Evolutionary conservation across 2,797 vertebrate genomes (phyloP).

Genomic region (Huso huso): DNA sequence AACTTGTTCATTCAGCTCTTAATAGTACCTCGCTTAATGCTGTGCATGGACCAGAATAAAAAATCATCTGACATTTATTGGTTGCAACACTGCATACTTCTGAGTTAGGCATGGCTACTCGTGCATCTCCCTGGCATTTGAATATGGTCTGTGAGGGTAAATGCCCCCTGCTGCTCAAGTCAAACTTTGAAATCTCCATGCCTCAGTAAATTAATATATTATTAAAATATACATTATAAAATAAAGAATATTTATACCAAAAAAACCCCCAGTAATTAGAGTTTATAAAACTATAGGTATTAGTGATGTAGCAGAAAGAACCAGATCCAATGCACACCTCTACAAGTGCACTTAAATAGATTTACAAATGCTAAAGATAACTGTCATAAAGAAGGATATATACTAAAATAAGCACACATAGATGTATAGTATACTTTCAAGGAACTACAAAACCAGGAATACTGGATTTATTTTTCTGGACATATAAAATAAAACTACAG

Average conservation of each 20-base stretch:
- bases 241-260: too few relatives aligned
- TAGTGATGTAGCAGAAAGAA: background rate
- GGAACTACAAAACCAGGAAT: too few relatives aligned
- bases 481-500: too few relatives aligned
- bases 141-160: slow-evolving; percentile 20
- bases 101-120: slow-evolving; percentile 5
- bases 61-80: slow-evolving; percentile 21
- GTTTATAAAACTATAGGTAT: too few relatives aligned
- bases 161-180: slow-evolving; percentile 11
- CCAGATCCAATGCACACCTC: background rate
- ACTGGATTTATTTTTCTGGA: too few relatives aligned
- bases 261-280: too few relatives aligned
- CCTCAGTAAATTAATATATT: background rate
- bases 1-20: slow-evolving; percentile 5
- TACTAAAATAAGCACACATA: slow-evolving; percentile 29
- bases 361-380: slow-evolving; percentile 41
- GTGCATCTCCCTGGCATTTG: slow-evolving; percentile 10
- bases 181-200: slow-evolving; percentile 4
- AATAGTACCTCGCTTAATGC: slow-evolving; percentile 16
- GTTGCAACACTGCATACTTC: slow-evolving; percentile 1
- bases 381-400: slow-evolving; percentile 55
- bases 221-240: too few relatives aligned
- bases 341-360: background rate
- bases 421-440: slow-evolving; percentile 55
- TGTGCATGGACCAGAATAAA: slow-evolving; percentile 20